These are phyloP conservation scores for Centroberyx gerrardi DNA, from an alignment of 2,797 vertebrate genomes.

Conservation along the genomic window DNA sequence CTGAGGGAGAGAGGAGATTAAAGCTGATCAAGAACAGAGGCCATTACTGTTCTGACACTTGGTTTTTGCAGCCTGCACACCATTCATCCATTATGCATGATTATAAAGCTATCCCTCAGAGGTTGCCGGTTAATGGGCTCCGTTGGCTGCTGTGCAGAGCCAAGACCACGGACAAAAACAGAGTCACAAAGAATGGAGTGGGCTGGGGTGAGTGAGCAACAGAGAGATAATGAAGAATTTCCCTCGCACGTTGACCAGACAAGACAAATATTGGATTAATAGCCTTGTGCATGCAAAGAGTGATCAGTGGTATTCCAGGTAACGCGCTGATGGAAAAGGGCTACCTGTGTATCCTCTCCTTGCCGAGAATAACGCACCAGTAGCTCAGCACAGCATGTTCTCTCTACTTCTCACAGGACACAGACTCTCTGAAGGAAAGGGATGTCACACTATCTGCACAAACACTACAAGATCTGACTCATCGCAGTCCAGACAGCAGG, in stretches of 20 bases:
- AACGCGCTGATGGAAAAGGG: constrained; percentile 11
- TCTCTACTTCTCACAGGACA: constrained; percentile 25
- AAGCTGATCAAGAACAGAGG: constrained; percentile 65
- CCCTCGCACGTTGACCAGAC: background rate
- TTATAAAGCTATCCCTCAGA: constrained; percentile 82
- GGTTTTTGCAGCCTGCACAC: constrained; percentile 72
- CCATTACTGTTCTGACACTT: constrained; percentile 73
- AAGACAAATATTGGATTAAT: constrained; percentile 12
- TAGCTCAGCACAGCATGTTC: background rate
- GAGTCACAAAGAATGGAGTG: constrained; percentile 45
- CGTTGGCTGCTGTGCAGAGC: constrained; percentile 55
- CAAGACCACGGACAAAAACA: constrained; percentile 41
- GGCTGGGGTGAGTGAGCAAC: constrained; percentile 28
- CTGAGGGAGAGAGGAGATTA: constrained; percentile 51
- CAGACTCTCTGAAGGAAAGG: constrained; percentile 47
- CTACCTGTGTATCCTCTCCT: background rate
- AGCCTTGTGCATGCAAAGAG: background rate
- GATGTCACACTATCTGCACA: constrained; percentile 37
- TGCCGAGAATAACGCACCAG: constrained; percentile 7
- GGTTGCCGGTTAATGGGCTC: constrained; percentile 80
- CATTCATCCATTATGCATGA: constrained; percentile 87
- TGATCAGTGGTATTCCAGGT: background rate
- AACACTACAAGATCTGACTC: constrained; percentile 73
- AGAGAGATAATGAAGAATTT: constrained; percentile 7
- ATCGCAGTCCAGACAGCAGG: constrained; percentile 69